Percentiles rank a stretch among this genome's conserved stretches.
These are phyloP conservation scores for Trichoplax adhaerens DNA, from an alignment of 37 sponge, comb jelly and placozoan species.

Conservation along the genomic window DNA sequence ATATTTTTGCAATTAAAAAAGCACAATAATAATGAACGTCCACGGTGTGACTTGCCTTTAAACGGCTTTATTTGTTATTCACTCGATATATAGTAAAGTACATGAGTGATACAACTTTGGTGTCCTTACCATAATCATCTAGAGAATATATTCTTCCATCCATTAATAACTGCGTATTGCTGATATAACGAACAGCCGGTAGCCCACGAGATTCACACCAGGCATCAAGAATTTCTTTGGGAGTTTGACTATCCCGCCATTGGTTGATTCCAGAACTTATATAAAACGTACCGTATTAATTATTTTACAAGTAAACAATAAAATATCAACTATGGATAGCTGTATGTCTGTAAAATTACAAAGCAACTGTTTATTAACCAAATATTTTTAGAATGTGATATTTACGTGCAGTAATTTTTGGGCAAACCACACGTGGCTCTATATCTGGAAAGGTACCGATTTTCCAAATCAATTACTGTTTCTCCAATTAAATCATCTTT, in stretches of 20 bases:
- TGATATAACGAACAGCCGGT: constrained; percentile 8
- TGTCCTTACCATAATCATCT: constrained; percentile 8
- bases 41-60: neutral
- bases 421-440: constrained; percentile 37
- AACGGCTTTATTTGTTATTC: constrained; percentile 1
- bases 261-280: constrained; percentile 18
- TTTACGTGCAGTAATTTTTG: constrained; percentile 22
- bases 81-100: neutral
- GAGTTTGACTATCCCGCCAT: constrained; percentile 24
- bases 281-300: no score
- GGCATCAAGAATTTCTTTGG: constrained; percentile 23
- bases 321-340: no score
- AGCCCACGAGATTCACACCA: constrained; percentile 21
- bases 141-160: constrained; percentile 14
- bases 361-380: no score
- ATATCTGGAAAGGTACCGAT: constrained; percentile 23
- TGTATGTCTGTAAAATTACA: no score
- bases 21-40: no score
- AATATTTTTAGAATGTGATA: neutral
- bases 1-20: no score
- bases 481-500: constrained; percentile 43
- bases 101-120: neutral
- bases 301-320: no score
- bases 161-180: constrained; percentile 21
- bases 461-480: constrained; percentile 31